These are phyloP conservation scores for Sinocyclocheilus maitianheensis DNA, from an alignment of 2,113 vertebrate genomes.

Conservation along the genomic window DNA sequence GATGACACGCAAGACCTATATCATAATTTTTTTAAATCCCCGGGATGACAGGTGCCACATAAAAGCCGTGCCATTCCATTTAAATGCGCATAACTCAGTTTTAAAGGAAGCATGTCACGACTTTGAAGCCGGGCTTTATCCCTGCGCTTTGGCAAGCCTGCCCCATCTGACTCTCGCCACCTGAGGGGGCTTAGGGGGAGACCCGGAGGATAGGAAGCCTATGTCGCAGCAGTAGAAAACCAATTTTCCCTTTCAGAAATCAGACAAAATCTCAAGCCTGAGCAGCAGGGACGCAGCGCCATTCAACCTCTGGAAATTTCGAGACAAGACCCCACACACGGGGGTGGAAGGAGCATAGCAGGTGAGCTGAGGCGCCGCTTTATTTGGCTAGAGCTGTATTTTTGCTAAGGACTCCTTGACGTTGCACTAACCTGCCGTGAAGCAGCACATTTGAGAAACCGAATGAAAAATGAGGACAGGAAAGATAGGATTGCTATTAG, in stretches of 20 bases:
- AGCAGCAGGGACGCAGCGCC: slow-evolving; percentile 1
- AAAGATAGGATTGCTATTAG: slow-evolving; percentile 41
- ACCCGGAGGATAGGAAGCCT: not conserved
- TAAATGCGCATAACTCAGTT: slow-evolving; percentile 21
- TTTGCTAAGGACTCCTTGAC: slow-evolving; percentile 26
- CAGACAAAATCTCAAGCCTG: slow-evolving; percentile 22
- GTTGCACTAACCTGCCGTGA: slow-evolving; percentile 19
- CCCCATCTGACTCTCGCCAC: not conserved
- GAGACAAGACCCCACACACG: slow-evolving; percentile 25
- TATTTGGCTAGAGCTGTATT: slow-evolving; percentile 33
- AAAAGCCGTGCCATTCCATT: slow-evolving; percentile 4
- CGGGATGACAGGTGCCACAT: slow-evolving; percentile 27
- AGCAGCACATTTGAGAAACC: slow-evolving; percentile 15
- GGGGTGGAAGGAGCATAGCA: slow-evolving; percentile 35
- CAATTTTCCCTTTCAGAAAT: slow-evolving; percentile 44
- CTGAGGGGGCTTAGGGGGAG: slow-evolving; percentile 36
- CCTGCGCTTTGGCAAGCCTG: not conserved
- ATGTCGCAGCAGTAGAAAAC: slow-evolving; percentile 11
- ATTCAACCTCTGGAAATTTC: slow-evolving; percentile 26
- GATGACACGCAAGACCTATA: slow-evolving; percentile 21
- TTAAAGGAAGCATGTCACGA: slow-evolving; percentile 33
- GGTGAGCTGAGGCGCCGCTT: not conserved
- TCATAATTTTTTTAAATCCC: slow-evolving; percentile 20
- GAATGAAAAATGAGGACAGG: slow-evolving; percentile 38
- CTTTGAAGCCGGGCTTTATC: slow-evolving; percentile 20